Evolutionary conservation across 2,797 vertebrate genomes (phyloP).

Genomic region (Melopsittacus undulatus): DNA sequence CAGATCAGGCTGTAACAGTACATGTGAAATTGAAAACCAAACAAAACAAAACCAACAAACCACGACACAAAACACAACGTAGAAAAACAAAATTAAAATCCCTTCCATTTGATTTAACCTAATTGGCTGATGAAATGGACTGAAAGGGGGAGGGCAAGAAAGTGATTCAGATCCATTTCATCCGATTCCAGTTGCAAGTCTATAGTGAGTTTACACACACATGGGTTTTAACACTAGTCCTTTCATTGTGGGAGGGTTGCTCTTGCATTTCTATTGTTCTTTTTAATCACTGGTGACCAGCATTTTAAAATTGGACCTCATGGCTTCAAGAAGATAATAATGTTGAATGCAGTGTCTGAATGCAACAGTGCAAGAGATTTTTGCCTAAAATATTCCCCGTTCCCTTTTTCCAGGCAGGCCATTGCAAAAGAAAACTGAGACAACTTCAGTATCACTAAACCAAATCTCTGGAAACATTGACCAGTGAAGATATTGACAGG

Average conservation of each 20-base stretch:
- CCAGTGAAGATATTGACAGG: not conserved
- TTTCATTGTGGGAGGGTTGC: constrained; percentile 65
- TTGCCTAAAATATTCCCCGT: not conserved
- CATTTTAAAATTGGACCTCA: constrained; percentile 58
- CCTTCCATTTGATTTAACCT: constrained; percentile 64
- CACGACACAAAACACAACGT: not conserved
- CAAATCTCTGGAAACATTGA: not conserved
- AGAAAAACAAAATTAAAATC: not conserved
- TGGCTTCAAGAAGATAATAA: constrained; percentile 28
- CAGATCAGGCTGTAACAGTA: constrained; percentile 45
- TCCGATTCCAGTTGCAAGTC: constrained; percentile 64
- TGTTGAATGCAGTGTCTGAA: constrained; percentile 35
- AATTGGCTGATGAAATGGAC: constrained; percentile 65
- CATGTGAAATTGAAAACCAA: not conserved
- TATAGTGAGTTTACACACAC: constrained; percentile 71
- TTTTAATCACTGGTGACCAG: constrained; percentile 67
- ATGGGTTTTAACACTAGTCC: constrained; percentile 76
- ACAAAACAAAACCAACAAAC: not conserved
- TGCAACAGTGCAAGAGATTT: constrained; percentile 47
- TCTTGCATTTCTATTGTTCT: constrained; percentile 48
- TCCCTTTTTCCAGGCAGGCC: not conserved
- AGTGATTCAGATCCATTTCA: constrained; percentile 42
- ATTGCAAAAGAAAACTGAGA: constrained; percentile 23
- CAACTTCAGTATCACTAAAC: constrained; percentile 36
- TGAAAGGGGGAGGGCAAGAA: not conserved